phyloP scores from a whole-genome alignment of 2,888 invertebrate species.

The Abrostola tripartita region DNA sequence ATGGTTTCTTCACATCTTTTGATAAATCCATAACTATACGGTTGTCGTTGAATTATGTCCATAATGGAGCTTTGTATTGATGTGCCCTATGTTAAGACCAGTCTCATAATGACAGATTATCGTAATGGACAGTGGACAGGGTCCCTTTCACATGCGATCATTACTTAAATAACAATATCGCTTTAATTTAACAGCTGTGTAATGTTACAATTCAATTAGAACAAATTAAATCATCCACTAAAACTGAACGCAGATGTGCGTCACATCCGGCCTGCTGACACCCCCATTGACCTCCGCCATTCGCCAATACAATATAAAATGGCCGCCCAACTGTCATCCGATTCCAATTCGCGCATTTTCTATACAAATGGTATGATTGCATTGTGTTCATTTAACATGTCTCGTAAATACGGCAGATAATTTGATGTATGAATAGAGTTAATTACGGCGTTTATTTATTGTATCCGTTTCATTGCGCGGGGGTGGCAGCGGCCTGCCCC shows the following conservation, averaged over 20 bases:
- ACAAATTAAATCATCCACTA: slow-evolving; percentile 46
- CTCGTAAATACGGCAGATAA: slow-evolving; percentile 74
- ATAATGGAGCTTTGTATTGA: not conserved
- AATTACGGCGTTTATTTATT: slow-evolving; percentile 86
- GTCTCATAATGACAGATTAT: slow-evolving; percentile 30
- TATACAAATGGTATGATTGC: slow-evolving; percentile 58
- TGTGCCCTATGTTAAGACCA: too few relatives aligned
- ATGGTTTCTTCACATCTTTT: not conserved
- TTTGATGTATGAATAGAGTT: slow-evolving; percentile 84
- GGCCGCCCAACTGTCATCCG: slow-evolving; percentile 78
- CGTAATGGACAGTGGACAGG: slow-evolving; percentile 16
- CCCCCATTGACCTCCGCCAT: slow-evolving; percentile 68
- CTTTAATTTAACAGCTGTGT: slow-evolving; percentile 49
- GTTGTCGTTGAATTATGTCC: slow-evolving; percentile 1
- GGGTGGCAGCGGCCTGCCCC: slow-evolving; percentile 70
- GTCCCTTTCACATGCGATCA: slow-evolving; percentile 31
- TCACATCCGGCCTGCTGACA: slow-evolving; percentile 39
- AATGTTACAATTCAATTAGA: slow-evolving; percentile 48
- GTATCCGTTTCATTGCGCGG: slow-evolving; percentile 80
- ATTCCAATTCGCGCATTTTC: slow-evolving; percentile 74
- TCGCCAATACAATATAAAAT: slow-evolving; percentile 75
- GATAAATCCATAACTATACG: slow-evolving; percentile 1
- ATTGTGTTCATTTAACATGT: slow-evolving; percentile 69
- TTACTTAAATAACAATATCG: slow-evolving; percentile 35
- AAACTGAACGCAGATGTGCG: slow-evolving; percentile 53